phyloP scores from a whole-genome alignment of 2,888 invertebrate species.

The Dinocampus coccinellae region DNA sequence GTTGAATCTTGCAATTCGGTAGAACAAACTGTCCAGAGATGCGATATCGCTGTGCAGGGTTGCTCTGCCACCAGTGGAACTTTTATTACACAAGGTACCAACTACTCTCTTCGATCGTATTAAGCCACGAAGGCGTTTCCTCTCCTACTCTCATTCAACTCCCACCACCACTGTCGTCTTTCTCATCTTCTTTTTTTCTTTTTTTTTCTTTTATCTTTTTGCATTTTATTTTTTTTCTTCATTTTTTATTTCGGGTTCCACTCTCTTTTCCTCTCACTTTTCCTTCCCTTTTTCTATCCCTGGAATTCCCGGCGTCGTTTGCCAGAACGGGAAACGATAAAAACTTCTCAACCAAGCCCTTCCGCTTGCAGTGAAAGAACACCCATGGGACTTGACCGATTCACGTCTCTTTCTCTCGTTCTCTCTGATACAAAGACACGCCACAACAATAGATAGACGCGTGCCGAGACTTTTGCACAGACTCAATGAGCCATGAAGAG shows the following conservation, averaged over 20 bases:
- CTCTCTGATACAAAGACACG: constrained; percentile 15
- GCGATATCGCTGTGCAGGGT: constrained; percentile 36
- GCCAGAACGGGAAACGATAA: constrained; percentile 48
- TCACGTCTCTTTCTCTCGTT: background rate
- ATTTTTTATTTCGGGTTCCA: background rate
- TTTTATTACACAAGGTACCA: constrained; percentile 44
- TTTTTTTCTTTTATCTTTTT: constrained; percentile 2
- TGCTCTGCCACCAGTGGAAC: constrained; percentile 29
- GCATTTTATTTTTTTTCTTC: no score
- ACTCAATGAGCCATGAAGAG: constrained; percentile 23
- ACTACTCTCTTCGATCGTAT: constrained; percentile 43
- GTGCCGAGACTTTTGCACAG: constrained; percentile 29
- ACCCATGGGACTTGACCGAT: constrained; percentile 26
- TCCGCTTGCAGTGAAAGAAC: constrained; percentile 28
- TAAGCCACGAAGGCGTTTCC: constrained; percentile 44
- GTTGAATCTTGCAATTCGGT: constrained; percentile 49
- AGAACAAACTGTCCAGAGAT: constrained; percentile 46
- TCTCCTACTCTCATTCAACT: background rate
- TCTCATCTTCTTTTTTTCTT: constrained; percentile 31
- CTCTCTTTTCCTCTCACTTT: background rate
- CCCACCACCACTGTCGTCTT: no score
- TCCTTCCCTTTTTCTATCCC: background rate
- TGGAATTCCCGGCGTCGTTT: constrained; percentile 39
- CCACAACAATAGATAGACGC: constrained; percentile 22
- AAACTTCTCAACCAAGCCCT: constrained; percentile 40